Conservation (phyloP, 1,140 invertebrate species). For the Bathynomus jamesi region DNA sequence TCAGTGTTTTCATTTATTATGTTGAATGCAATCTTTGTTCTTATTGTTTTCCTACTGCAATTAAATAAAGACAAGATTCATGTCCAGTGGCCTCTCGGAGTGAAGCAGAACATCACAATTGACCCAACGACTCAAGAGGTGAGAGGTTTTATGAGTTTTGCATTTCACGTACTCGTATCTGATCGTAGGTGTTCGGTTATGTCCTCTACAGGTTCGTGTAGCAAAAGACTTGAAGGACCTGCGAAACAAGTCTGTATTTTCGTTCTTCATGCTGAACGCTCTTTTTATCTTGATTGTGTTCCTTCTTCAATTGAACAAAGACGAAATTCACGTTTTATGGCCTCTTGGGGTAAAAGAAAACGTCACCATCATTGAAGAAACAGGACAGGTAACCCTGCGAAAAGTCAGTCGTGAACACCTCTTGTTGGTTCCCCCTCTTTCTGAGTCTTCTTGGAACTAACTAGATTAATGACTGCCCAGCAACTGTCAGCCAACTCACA, state of each 20-base stretch:
- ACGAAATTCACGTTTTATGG: conserved; percentile 90
- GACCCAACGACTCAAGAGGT: conserved; percentile 79
- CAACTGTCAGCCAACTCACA: neutral
- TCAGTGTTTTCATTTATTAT: conserved; percentile 96
- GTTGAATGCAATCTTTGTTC: conserved; percentile 94
- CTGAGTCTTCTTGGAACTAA: neutral
- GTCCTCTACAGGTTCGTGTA: conserved; percentile 60
- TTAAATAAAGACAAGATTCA: conserved; percentile 90
- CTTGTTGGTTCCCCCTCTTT: conserved; percentile 4
- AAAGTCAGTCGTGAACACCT: neutral
- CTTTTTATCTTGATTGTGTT: conserved; percentile 97
- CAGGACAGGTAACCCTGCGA: conserved; percentile 59
- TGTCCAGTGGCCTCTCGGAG: conserved; percentile 86
- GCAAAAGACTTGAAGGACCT: conserved; percentile 81
- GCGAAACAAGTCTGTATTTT: conserved; percentile 92
- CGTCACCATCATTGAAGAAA: conserved; percentile 84
- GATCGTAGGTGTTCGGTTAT: neutral
- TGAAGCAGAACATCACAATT: conserved; percentile 87
- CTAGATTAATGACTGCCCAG: neutral
- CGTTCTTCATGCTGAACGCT: conserved; percentile 99
- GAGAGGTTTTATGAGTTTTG: conserved; percentile 44
- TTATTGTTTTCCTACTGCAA: conserved; percentile 95
- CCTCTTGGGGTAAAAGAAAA: conserved; percentile 88
- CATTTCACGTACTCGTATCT: neutral
- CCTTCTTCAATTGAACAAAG: conserved; percentile 95